Evolutionary conservation across 2,113 vertebrate species (phyloP).

Genomic region (Mola mola): DNA sequence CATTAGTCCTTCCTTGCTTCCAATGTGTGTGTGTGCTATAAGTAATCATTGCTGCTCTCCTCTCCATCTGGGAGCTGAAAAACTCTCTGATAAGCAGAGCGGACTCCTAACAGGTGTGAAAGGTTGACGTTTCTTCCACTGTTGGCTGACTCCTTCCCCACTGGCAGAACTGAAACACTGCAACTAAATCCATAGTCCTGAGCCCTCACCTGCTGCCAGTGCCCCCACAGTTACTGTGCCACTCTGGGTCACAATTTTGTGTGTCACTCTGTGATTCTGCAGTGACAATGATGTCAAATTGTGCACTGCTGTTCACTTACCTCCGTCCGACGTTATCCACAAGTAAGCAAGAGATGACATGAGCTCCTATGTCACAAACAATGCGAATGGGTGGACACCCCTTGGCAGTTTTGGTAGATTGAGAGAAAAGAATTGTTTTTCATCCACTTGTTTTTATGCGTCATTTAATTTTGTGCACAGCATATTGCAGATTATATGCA

Average conservation of each 20-base stretch:
- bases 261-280: constrained; percentile 15
- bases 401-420: no score
- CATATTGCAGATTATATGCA: no score
- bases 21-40: constrained; percentile 28
- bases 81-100: constrained; percentile 45
- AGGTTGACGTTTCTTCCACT: constrained; percentile 52
- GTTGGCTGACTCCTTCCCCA: constrained; percentile 30
- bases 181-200: constrained; percentile 46
- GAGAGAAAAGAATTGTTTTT: no score
- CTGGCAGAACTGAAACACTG: constrained; percentile 30
- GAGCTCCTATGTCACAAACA: no score
- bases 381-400: no score
- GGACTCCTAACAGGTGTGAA: constrained; percentile 66
- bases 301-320: no score
- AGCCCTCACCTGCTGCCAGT: constrained; percentile 30
- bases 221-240: constrained; percentile 13
- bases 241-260: constrained; percentile 2
- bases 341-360: no score
- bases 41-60: constrained; percentile 29
- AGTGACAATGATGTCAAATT: no score
- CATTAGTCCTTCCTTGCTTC: constrained; percentile 47
- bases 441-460: no score
- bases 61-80: constrained; percentile 40
- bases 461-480: no score
- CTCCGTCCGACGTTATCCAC: no score